Evolutionary conservation across 1,140 invertebrate species (phyloP), one percentile per base, ranked within the genome.

Genomic region (Heliconius himera): DNA sequence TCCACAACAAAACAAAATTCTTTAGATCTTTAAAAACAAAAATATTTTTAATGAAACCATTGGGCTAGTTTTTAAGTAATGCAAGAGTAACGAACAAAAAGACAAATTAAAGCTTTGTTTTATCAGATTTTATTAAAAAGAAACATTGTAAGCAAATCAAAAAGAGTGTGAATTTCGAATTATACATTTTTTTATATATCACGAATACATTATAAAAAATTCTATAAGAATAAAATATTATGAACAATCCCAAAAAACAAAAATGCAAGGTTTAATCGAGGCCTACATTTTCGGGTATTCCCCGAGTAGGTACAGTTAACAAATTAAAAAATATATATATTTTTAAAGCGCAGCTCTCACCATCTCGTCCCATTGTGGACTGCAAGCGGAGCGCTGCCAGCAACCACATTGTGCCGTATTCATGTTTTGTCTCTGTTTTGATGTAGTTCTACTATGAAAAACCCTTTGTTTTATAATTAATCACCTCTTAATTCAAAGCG

Each of bases 341-440:
- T 66, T 66, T 66, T 26, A 51, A 66, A 66, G 60, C 22, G 22
- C 60, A 66, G 29, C 60, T 66, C 60, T 66, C 4, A 66, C 60
- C 60, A 66, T 66, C 26, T 66, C 60, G 60, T 66, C 60, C 26
- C 60, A 66, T 66, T 66, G 60, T 66, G 60, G 16, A 9, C 1
- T 26, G 60, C 22, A 66, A 66, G 60, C 60, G 60, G 3, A 29
- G 22, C 60, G 60, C 60, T 66, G 60, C 60, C 60, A 66, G 22
- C 22, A 66, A 66, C 60, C 60, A 66, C 60, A 66, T 66, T 66
- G 60, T 66, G 26, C 60, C 60, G 11, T 66, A 66, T 66, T 66
- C 60, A 66, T 66, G 60, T 66, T 66, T 66, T 66, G 60, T 66
- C 60, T 66, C 60, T 66, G 60, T 66, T 66, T 66, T 66, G 60